Evolutionary conservation across 1,140 invertebrate species (phyloP).

Genomic region (Drosophila murphyi): DNA sequence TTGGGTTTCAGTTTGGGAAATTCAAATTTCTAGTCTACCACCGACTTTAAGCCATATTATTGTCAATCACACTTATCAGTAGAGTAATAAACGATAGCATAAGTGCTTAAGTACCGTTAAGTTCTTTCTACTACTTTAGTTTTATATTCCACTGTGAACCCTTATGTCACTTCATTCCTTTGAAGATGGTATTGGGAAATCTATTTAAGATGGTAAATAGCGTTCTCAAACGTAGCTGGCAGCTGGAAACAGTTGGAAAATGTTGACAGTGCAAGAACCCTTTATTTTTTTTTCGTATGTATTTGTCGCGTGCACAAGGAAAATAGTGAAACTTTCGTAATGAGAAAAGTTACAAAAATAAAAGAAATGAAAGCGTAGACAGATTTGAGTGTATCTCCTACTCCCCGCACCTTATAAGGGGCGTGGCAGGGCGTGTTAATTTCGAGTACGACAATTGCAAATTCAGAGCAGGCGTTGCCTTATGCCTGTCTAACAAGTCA

Average conservation of each 20-base stretch:
- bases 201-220: slow-evolving; percentile 1
- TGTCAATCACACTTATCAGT: too few relatives aligned
- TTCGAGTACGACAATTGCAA: slow-evolving; percentile 10
- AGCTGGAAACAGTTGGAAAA: slow-evolving; percentile 11
- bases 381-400: slow-evolving; percentile 17
- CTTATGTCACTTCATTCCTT: neutral
- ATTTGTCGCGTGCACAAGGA: slow-evolving; percentile 23
- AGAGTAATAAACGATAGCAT: neutral
- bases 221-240: slow-evolving; percentile 24
- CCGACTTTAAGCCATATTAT: too few relatives aligned
- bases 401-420: slow-evolving; percentile 14
- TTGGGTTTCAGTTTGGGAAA: too few relatives aligned
- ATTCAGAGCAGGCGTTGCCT: slow-evolving; percentile 29
- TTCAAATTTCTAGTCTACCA: too few relatives aligned
- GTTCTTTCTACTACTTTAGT: neutral
- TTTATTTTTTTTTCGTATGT: slow-evolving; percentile 14
- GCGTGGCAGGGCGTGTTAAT: slow-evolving; percentile 24
- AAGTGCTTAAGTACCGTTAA: neutral
- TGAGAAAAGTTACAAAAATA: slow-evolving; percentile 49
- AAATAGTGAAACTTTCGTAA: slow-evolving; percentile 54
- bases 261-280: slow-evolving; percentile 12
- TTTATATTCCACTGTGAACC: neutral
- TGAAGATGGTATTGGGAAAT: neutral
- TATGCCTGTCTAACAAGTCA: slow-evolving; percentile 21
- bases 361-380: slow-evolving; percentile 20